A percentile compares a stretch with the other conserved stretches of the same genome.
phyloP scores from a whole-genome alignment of 1,140 invertebrate species.

The Paracyclopina nana region DNA sequence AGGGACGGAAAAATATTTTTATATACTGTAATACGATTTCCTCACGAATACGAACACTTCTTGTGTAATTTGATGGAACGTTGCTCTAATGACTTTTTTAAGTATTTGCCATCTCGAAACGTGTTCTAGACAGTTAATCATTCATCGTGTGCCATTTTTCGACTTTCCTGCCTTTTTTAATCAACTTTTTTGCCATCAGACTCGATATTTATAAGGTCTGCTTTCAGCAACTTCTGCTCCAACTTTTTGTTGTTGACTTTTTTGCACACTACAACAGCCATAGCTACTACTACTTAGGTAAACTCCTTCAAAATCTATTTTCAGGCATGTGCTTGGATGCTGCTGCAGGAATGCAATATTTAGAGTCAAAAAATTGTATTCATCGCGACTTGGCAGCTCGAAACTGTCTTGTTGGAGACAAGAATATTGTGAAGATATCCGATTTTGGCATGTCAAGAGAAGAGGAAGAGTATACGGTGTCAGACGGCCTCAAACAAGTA shows the following conservation, averaged over 20 bases:
- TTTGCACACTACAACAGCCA: conserved; percentile 50
- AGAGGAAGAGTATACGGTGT: conserved; percentile 90
- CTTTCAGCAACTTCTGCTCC: conserved; percentile 24
- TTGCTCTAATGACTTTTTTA: no score
- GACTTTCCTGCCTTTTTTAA: no score
- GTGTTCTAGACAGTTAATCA: no score
- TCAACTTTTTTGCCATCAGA: no score
- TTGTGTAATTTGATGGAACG: no score
- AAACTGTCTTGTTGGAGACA: conserved; percentile 72
- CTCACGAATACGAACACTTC: no score
- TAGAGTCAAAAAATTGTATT: conserved; percentile 89
- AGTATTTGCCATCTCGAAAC: no score
- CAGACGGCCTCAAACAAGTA: conserved; percentile 72
- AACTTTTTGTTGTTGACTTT: conserved; percentile 37
- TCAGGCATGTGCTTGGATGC: conserved; percentile 74
- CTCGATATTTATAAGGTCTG: conserved; percentile 42
- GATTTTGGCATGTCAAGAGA: conserved; percentile 96
- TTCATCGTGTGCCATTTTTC: no score
- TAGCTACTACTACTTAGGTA: no score
- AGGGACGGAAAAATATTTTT: no score
- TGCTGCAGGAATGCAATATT: conserved; percentile 80
- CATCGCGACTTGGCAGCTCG: conserved; percentile 84
- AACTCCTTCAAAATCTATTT: no score
- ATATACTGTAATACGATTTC: no score
- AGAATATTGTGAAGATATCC: conserved; percentile 81